Evolutionary conservation across 2,113 vertebrate genomes (phyloP), one percentile per base, ranked within the genome.

Genomic region (Osmerus mordax): DNA sequence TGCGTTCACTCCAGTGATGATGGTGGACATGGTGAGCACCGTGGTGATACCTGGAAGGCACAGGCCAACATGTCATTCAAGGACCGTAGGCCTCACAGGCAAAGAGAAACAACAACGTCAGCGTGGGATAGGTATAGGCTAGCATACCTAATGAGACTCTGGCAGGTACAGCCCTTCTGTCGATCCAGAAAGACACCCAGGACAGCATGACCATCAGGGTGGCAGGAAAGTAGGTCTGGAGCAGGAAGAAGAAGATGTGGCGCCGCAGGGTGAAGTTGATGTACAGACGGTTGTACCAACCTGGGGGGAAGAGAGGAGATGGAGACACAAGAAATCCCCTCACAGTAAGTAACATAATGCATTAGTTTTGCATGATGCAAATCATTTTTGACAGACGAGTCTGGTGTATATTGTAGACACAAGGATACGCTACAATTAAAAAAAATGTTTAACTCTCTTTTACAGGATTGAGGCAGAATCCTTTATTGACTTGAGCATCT

Each of bases 151-250:
- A 84, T 23, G 97, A 97, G 12, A 99, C 95, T 80, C 96, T 92
- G 78, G 96, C 96, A 0, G 96, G 96, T 56, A 98, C 96, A 8
- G 96, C 96, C 84, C 92, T 88, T 56, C 84, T 93, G 81, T 97
- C 95, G 0, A 97, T 97, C 96, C 96, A 97, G 89, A 97, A 97
- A 67, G 96, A 97, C 69, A 97, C 95, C 96, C 96, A 97, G 81
- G 95, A 97, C 80, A 97, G 66, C 94, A 97, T 96, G 86, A 97
- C 95, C 96, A 97, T 97, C 61, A 98, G 87, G 1, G 93, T 96
- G 56, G 96, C 95, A 0, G 96, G 96, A 73, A 97, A 98, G 76
- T 98, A 97, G 13, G 95, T 97, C 90, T 98, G 96, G 65, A 97
- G 94, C 89, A 98, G 80, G 89, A 97, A 98, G 86, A 98, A 97